These are phyloP conservation scores for Plagodis pulveraria DNA, from an alignment of 2,888 invertebrate genomes.

Conservation along the genomic window DNA sequence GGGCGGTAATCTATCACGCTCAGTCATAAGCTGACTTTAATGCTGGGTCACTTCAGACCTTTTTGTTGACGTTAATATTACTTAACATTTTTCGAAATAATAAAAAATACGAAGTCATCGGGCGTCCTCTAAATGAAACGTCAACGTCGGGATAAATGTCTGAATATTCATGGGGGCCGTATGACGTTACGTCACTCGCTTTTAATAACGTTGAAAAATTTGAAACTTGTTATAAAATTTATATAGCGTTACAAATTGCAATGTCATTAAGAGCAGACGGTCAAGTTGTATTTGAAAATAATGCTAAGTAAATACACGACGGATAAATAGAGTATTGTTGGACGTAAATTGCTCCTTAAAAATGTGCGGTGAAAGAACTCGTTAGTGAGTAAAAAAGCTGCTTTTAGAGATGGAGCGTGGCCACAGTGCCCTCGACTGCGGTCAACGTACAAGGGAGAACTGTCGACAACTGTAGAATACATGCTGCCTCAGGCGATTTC, in stretches of 20 bases:
- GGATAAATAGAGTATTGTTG: conserved; percentile 21
- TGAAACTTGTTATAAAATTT: conserved; percentile 47
- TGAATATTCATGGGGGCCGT: conserved; percentile 55
- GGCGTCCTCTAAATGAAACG: conserved; percentile 68
- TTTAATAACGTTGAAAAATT: conserved; percentile 51
- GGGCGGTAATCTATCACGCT: conserved; percentile 79
- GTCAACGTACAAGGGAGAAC: conserved; percentile 65
- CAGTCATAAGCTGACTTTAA: conserved; percentile 82
- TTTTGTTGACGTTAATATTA: conserved; percentile 81
- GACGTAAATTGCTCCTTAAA: conserved; percentile 29
- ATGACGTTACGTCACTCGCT: conserved; percentile 48
- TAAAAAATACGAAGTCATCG: conserved; percentile 70
- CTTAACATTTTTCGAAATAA: conserved; percentile 65
- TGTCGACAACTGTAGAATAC: conserved; percentile 46
- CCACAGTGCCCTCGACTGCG: conserved; percentile 60
- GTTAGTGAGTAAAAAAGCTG: conserved; percentile 38
- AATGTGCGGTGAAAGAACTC: conserved; percentile 39
- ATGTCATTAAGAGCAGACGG: conserved; percentile 29
- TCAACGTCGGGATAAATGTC: conserved; percentile 67
- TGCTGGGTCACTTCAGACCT: conserved; percentile 81
- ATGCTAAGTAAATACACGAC: conserved; percentile 7
- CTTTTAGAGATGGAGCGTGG: conserved; percentile 50
- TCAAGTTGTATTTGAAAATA: conserved; percentile 14
- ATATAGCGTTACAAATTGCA: conserved; percentile 38
- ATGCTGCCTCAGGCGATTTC: conserved; percentile 68